Evolutionary conservation across 1,140 invertebrate genomes (phyloP).

Genomic region (Stegodyphus mimosarum): DNA sequence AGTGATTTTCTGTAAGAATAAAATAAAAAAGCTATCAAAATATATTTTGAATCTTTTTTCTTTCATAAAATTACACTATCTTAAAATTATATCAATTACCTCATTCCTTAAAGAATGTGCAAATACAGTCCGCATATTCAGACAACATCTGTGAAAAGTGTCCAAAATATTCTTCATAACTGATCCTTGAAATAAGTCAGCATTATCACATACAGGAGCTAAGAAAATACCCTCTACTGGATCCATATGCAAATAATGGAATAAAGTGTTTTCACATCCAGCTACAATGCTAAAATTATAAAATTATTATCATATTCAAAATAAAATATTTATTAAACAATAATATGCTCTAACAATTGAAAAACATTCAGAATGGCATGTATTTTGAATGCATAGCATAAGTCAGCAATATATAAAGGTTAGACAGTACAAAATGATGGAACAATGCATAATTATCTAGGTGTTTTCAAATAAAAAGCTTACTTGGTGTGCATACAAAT

Average conservation of each 20-base stretch:
- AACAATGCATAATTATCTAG: too few species aligned
- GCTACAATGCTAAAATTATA: conserved; percentile 65
- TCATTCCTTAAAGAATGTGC: conserved; percentile 64
- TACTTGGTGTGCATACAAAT: too few species aligned
- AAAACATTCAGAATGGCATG: too few species aligned
- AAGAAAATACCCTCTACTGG: conserved; percentile 67
- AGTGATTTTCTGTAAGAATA: conserved; percentile 60
- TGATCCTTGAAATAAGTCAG: conserved; percentile 48
- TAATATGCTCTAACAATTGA: too few species aligned
- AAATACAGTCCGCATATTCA: conserved; percentile 67
- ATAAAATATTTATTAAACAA: too few species aligned
- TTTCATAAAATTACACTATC: neutral
- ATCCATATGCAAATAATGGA: conserved; percentile 67
- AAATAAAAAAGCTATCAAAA: neutral
- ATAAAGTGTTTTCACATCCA: conserved; percentile 66
- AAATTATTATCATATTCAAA: conserved; percentile 3
- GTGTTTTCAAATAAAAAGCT: too few species aligned
- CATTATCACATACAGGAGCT: conserved; percentile 62
- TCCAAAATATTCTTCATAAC: conserved; percentile 63
- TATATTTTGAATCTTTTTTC: neutral
- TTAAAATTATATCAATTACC: conserved; percentile 61
- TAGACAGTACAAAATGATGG: too few species aligned
- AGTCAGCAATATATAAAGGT: too few species aligned
- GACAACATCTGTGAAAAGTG: conserved; percentile 67
- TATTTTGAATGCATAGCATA: too few species aligned